Conservation (phyloP, 1,140 invertebrate genomes). For the Euwallacea fornicatus region DNA sequence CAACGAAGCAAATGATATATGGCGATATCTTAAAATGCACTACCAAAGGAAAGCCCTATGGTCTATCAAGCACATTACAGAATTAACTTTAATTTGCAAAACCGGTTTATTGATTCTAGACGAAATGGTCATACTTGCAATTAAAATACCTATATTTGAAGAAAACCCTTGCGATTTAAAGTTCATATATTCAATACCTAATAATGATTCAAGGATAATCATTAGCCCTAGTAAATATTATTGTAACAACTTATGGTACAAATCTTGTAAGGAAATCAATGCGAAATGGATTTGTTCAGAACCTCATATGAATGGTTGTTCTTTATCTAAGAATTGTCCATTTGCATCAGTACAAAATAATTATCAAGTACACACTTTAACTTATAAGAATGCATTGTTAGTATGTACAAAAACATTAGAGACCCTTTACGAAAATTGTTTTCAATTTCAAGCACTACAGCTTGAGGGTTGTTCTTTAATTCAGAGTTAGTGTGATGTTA, state of each 20-base stretch:
- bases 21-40: background rate
- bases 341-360: background rate
- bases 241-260: slow-evolving; percentile 14
- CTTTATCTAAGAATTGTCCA: background rate
- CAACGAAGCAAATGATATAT: background rate
- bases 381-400: background rate
- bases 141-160: slow-evolving; percentile 19
- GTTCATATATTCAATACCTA: slow-evolving; percentile 5
- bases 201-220: slow-evolving; percentile 7
- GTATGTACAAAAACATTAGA: background rate
- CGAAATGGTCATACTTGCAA: slow-evolving; percentile 10
- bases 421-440: background rate
- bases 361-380: slow-evolving; percentile 3
- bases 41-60: background rate
- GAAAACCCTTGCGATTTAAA: background rate
- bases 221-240: slow-evolving; percentile 13
- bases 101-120: background rate
- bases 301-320: background rate
- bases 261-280: slow-evolving; percentile 6
- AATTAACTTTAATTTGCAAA: slow-evolving; percentile 1
- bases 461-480: background rate
- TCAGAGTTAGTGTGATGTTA: slow-evolving; percentile 12
- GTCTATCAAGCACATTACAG: background rate
- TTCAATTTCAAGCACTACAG: background rate
- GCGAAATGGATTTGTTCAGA: background rate